Conservation (phyloP, 35 echinoderm and acorn worm species). For the Ophiothrix spiculata region DNA sequence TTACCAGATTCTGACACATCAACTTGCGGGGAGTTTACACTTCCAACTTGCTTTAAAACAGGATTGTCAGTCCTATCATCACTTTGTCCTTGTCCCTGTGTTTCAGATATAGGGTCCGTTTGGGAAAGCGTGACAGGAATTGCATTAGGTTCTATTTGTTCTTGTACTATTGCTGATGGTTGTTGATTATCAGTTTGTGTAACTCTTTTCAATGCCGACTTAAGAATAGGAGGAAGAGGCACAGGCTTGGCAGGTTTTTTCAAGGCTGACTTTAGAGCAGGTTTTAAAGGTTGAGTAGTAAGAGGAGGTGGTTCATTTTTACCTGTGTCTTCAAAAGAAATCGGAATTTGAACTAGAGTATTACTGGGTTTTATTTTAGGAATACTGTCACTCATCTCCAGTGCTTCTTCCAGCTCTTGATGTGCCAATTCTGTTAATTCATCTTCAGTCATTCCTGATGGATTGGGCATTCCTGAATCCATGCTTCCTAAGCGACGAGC, state of each 20-base stretch:
- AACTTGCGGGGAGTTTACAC: no score
- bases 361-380: slow-evolving; percentile 1
- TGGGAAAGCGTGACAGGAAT: no score
- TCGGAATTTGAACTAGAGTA: neutral
- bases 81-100: no score
- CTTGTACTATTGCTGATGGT: neutral
- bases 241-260: neutral
- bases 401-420: neutral
- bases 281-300: no score
- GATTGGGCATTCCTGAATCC: neutral
- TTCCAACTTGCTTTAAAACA: no score
- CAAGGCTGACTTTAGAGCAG: neutral
- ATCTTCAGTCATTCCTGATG: neutral
- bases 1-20: neutral
- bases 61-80: no score
- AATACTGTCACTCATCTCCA: neutral
- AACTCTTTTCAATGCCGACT: neutral
- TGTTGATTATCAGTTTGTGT: neutral
- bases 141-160: neutral
- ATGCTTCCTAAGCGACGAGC: neutral
- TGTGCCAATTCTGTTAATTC: neutral
- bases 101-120: no score
- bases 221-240: neutral
- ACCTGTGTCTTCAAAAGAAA: neutral
- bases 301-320: neutral